Evolutionary conservation across 2,888 invertebrate species (phyloP), one percentile per base, ranked within the genome.

Genomic region (Ornithoptera priamus): DNA sequence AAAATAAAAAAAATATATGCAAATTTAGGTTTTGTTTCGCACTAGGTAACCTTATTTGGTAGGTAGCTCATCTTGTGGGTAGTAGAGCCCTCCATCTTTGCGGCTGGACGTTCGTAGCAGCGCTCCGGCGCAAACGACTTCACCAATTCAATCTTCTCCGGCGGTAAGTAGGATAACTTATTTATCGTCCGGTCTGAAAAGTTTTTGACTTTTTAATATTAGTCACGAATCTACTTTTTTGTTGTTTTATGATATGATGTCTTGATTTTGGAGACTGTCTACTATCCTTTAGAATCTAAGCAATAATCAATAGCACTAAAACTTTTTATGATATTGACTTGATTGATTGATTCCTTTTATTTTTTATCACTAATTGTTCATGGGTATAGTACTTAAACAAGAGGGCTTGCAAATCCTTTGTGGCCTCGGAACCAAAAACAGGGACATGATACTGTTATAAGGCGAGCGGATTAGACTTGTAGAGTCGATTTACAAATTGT

Each of bases 91-190:
- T 94, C 94, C 90, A 94, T 92, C 69, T 91, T 93, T 50, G 91
- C 92, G 0, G 89, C 86, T 0, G 93, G 90, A n/a, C 85, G 86
- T 72, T 88, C 87, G 77, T 94, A 94, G 74, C 85, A 85, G 1
- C 89, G 81, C 30, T 90, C 81, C 0, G 94, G 94, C 0, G 90
- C 93, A 74, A 84, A 94, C 1, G 94, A 92, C 71, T 86, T 85
- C 0, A 85, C 80, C 12, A 79, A 80, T 67, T 85, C 84, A 0
- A 85, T 76, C 69, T 86, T 89, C 53, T 93, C 93, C 0, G 95
- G 94, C 0, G 94, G 91, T 36, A 93, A 86, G 75, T 94, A 95
- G 68, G 95, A 95, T 50, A 95, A 80, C 76, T 93, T 94, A 80
- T 95, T 95, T 36, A 95, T 90, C 1, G 95, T 95, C 68, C 94